Conservation (phyloP, 2,797 vertebrate species). For the Myoxocephalus aenaeus region DNA sequence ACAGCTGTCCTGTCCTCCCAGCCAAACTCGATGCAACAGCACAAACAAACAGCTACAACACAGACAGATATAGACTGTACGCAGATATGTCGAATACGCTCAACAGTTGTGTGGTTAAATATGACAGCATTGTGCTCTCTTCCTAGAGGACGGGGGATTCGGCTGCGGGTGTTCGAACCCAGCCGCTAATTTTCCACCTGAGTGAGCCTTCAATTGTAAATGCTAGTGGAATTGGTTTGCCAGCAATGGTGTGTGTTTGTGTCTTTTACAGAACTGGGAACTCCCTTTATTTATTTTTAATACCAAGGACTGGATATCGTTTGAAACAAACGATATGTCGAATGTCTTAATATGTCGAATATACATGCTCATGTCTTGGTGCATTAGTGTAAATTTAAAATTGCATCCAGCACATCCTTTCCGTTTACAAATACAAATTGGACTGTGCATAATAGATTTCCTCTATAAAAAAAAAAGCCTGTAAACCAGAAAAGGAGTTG, state of each 20-base stretch:
- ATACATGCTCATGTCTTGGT: conserved; percentile 9
- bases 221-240: conserved; percentile 44
- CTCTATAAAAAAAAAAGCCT: conserved; percentile 36
- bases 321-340: too few species aligned
- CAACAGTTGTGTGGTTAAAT: conserved; percentile 31
- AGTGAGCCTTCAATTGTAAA: conserved; percentile 59
- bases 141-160: conserved; percentile 25
- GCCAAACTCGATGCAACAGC: conserved; percentile 56
- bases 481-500: conserved; percentile 28
- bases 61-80: conserved; percentile 29
- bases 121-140: conserved; percentile 25
- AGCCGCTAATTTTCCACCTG: conserved; percentile 62
- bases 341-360: too few species aligned
- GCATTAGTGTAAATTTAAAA: conserved; percentile 33
- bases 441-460: conserved; percentile 46
- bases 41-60: conserved; percentile 62
- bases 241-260: conserved; percentile 14
- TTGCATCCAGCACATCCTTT: conserved; percentile 35
- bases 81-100: conserved; percentile 47
- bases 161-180: conserved; percentile 48
- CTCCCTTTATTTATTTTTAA: conserved; percentile 2
- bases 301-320: background rate
- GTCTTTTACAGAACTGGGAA: conserved; percentile 16
- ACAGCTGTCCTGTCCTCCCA: conserved; percentile 51
- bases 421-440: conserved; percentile 47